Evolutionary conservation across 2,888 invertebrate species (phyloP), one percentile per base, ranked within the genome.

Genomic region (Smittia aterrima): DNA sequence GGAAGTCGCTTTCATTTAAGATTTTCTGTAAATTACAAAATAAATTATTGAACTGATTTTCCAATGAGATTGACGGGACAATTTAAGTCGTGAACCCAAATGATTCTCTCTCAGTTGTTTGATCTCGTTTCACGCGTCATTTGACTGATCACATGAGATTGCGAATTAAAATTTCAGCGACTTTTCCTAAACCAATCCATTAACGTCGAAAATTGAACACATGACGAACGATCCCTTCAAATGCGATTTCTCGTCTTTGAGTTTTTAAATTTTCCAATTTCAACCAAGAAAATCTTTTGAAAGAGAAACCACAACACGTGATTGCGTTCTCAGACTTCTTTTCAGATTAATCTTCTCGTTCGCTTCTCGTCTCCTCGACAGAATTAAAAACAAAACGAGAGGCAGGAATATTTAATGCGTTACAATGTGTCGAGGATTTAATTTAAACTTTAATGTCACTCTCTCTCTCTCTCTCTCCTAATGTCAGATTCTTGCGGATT

Each of bases 371-470:
- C 4, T 32, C n/a, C n/a, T 32, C 32, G 32, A 9, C 32, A n/a
- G 32, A 32, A 32, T 32, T 32, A 32, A 32, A n/a, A 32, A 38
- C 20, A 66, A 40, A 66, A 64, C 32, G 32, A 20, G 22, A 58
- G 22, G 22, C 58, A 22, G 25, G 58, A 16, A 64, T 64, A 24
- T 27, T 27, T 64, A 64, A 64, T 24, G 64, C 27, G 4, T 18
- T 27, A 27, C 27, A n/a, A 64, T 16, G 9, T 64, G 25, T 64
- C 4, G 38, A 32, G 72, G 72, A 72, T 72, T 72, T 62, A 72
- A 72, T 72, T 72, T 72, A 72, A 72, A 72, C 58, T 72, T 72
- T 72, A 24, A 72, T 66, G 40, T 27, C 13, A 3, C 3, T 58
- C 58, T 58, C 58, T 53, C 13, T n/a, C n/a, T n/a, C n/a, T n/a